Base-by-base conservation (phyloP, 2,797 vertebrate genomes). In the Eleutherodactylus coqui region DNA sequence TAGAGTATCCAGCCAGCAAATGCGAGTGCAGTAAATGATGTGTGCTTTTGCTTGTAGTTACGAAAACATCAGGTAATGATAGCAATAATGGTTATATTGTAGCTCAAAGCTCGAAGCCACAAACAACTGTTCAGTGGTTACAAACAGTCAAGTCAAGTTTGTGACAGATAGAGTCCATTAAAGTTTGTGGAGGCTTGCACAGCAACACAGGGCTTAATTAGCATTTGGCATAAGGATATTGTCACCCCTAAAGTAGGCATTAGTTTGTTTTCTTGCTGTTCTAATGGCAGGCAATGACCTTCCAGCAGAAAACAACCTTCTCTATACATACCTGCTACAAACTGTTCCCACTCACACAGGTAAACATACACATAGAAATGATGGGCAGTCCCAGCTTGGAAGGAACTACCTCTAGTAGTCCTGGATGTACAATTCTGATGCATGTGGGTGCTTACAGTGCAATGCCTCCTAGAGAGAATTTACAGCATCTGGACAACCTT, bases 381-480 rank as follows among this genome's bases (percentile, higher is more conserved):
- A 36, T 81, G 69, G 49, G 78, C 73, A 85, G 75, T 83, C 41
- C 82, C 78, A 84, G 70, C 85, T 85, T 64, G 72, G 69, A 87
- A 84, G 58, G 70, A 58, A 62, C 86, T 79, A 84, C 70, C 75
- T 84, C 82, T 84, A 84, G 69, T 76, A 76, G 75, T 83, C 85
- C 85, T 58, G 51, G 58, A 49, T 87, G 73, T 84, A 75, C 53
- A 84, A 55, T 55, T 79, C 81, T 84, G 69, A 77, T 69, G 73
- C 34, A 38, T 77, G 43, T 53, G 76, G 73, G 51, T 79, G 53
- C 43, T 73, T 77, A 84, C 81, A 83, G 86, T 87, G 86, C 86
- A 87, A 82, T 84, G 79, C 76, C 82, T 87, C 69, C 86, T 84
- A 84, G 41, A 86, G 32, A 76, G 47, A 82, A 53, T 83, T 60